phyloP scores from a whole-genome alignment of 2,113 vertebrate genomes.

The Hippotragus niger region DNA sequence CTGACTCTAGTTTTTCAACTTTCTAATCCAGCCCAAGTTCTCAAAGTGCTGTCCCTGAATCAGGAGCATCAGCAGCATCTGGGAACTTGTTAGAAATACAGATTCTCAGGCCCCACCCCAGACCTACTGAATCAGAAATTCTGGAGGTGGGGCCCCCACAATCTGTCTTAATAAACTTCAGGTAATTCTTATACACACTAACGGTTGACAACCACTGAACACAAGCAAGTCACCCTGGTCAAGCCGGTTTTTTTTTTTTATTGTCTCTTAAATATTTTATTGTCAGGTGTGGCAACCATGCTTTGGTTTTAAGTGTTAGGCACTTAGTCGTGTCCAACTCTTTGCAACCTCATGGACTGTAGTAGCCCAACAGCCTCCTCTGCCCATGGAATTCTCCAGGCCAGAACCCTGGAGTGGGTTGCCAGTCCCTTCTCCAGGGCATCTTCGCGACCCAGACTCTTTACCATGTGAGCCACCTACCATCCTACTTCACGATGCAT shows the following conservation, averaged over 20 bases:
- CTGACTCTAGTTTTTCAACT: not conserved
- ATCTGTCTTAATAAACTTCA: not conserved
- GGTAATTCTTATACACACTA: not conserved
- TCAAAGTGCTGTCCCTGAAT: not conserved
- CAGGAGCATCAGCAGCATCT: not conserved
- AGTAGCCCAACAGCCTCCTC: not conserved
- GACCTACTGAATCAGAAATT: constrained; percentile 11
- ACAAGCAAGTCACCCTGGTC: not conserved
- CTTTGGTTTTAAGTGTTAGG: not conserved
- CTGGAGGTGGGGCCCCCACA: not conserved
- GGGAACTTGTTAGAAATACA: not conserved
- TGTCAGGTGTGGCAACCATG: not conserved
- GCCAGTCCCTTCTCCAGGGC: not conserved
- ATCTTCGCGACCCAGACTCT: not conserved
- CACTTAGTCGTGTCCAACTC: not conserved
- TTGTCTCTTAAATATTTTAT: not conserved
- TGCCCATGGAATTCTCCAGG: not conserved
- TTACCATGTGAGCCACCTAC: not conserved
- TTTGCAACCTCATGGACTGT: not conserved
- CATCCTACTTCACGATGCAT: not conserved
- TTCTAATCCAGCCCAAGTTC: constrained; percentile 15
- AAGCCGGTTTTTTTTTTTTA: not conserved
- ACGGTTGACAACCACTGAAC: not conserved
- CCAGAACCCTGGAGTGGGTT: not conserved
- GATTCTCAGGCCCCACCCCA: not conserved